phyloP scores from a whole-genome alignment of 1,140 invertebrate genomes.

The Zaprionus tsacasi region DNA sequence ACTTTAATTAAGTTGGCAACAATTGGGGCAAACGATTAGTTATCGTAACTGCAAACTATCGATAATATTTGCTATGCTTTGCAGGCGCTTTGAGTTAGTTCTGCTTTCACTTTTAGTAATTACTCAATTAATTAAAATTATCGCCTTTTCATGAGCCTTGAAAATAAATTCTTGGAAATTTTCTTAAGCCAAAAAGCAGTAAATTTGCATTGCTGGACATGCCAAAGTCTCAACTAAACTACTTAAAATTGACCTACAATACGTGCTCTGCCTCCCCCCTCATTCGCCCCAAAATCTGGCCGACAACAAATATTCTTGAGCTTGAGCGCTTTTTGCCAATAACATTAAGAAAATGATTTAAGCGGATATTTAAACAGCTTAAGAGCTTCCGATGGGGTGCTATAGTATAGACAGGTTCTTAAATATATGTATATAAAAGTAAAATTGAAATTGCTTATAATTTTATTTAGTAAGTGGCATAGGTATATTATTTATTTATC shows the following conservation, averaged over 20 bases:
- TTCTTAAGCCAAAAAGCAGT: neutral
- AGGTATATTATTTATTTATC: too few relatives aligned
- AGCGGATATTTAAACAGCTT: neutral
- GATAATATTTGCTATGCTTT: neutral
- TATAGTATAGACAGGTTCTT: neutral
- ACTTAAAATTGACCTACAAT: conserved; percentile 52
- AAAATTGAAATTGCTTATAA: too few relatives aligned
- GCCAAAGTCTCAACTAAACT: conserved; percentile 55
- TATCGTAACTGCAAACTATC: neutral
- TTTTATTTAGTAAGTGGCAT: too few relatives aligned
- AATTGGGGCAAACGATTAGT: too few relatives aligned
- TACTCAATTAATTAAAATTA: neutral
- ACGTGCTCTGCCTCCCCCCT: too few relatives aligned
- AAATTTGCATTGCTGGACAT: neutral
- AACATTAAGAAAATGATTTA: neutral
- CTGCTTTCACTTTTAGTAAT: neutral
- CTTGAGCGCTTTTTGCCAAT: neutral
- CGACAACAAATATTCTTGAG: neutral
- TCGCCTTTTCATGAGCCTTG: neutral
- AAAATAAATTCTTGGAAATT: neutral
- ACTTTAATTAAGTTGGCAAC: neutral
- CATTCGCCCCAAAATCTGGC: neutral
- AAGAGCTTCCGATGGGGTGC: neutral
- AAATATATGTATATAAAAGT: too few relatives aligned
- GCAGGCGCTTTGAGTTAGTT: neutral